phyloP scores from a whole-genome alignment of 1,140 invertebrate genomes.

The Drosophila melanogaster region Release_6_plus_ISO1_MT NT_033777.3:25642501-25643000 shows the following conservation, averaged over 20 bases:
- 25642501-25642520: not conserved
- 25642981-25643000: not conserved
- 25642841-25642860: conserved; percentile 62
- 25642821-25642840: conserved; percentile 59
- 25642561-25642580: not conserved
- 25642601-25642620: conserved; percentile 3
- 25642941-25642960: conserved; percentile 10
- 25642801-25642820: conserved; percentile 50
- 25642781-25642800: conserved; percentile 24
- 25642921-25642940: conserved; percentile 48
- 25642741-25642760: conserved; percentile 10
- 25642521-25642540: not conserved
- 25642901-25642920: conserved; percentile 77
- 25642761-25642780: conserved; percentile 10
- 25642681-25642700: conserved; percentile 12
- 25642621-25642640: not conserved
- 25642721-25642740: conserved; percentile 26
- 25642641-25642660: not conserved
- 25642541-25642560: conserved; percentile 8
- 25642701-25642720: not conserved
- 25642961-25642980: conserved; percentile 6
- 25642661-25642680: not conserved
- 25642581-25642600: not conserved
- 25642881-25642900: conserved; percentile 41
- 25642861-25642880: conserved; percentile 54